Evolutionary conservation across 92 coral and sea anemone genomes (phyloP), one percentile per base, ranked within the genome.

Genomic region (Paragorgia papillata): DNA sequence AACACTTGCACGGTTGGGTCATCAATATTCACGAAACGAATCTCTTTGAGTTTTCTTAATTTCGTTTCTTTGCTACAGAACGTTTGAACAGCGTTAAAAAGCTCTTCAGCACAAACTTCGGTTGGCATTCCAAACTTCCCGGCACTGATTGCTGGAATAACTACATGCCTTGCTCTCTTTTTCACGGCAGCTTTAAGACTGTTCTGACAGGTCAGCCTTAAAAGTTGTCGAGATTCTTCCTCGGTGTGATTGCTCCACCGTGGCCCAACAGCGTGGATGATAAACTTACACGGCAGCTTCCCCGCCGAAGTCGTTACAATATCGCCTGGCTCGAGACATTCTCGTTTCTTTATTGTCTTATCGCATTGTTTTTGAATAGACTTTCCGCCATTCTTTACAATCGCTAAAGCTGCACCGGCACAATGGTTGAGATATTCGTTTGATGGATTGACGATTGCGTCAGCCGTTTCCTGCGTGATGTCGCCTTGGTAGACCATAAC

Each of bases 391-490:
- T 85, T 81, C 10, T 82, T 49, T 40, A 66, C 70, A 20, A 90
- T 83, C 0, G 88, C 89, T 62, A 71, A 81, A 17, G 96, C 89
- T n/a, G 86, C 79, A 15, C 96, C 96, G 5, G 86, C 91, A 29
- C 46, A 74, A 54, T 90, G 96, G 3, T 85, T 67, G 17, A 90
- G 87, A 2, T 57, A 41, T 20, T 40, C 9, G 46, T 81, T 81
- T 25, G 96, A 89, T 51, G 89, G 89, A 30, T 84, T 90, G n/a
- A 90, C 96, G 49, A 90, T 88, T 13, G 83, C 88, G 28, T 90
- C 92, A 18, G 75, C 84, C 22, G 43, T 46, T 12, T 86, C 88
- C 40, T 88, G 70, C 18, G 92, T 88, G 46, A 90, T 80, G 69
- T 85, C 85, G 30, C 88, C 96, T 65, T 85, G 79, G 50, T 60